A percentile compares a stretch with the other conserved stretches of the same genome.
Evolutionary conservation across 2,888 invertebrate genomes (phyloP).

Genomic region (Orgyia antiqua): DNA sequence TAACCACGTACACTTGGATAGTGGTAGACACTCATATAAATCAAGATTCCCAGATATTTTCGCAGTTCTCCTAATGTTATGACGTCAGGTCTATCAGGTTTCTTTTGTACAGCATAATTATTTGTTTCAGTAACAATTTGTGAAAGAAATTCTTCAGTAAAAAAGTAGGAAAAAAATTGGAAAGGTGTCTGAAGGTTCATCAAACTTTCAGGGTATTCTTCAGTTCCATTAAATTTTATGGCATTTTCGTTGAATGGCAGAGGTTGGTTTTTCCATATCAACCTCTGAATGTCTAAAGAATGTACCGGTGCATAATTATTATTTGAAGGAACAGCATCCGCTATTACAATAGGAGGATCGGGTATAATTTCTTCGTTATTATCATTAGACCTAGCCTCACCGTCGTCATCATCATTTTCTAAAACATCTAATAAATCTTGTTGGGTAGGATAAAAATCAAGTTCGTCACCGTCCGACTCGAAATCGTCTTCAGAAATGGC

Average conservation of each 20-base stretch:
- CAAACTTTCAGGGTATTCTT: background rate
- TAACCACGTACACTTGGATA: slow-evolving; percentile 11
- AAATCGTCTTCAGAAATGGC: background rate
- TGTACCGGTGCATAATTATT: background rate
- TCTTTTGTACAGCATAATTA: slow-evolving; percentile 13
- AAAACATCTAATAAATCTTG: background rate
- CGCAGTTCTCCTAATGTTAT: slow-evolving; percentile 3
- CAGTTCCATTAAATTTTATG: background rate
- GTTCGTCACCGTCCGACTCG: background rate
- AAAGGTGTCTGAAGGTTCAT: background rate
- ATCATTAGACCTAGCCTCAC: background rate
- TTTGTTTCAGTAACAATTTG: slow-evolving; percentile 11
- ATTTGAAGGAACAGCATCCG: background rate
- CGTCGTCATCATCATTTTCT: background rate
- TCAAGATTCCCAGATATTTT: slow-evolving; percentile 7
- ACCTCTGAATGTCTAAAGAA: slow-evolving; percentile 3
- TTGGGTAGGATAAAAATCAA: background rate
- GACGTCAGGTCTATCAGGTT: slow-evolving; percentile 12
- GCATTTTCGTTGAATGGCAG: background rate
- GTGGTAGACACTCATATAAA: slow-evolving; percentile 22
- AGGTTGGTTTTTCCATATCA: background rate
- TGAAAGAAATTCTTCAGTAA: background rate
- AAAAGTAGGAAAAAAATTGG: slow-evolving; percentile 1
- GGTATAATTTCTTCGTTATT: background rate
- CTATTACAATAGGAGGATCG: background rate